Evolutionary conservation across 2,888 invertebrate genomes (phyloP), one percentile per base, ranked within the genome.

Genomic region (Drosophila mulleri): DNA sequence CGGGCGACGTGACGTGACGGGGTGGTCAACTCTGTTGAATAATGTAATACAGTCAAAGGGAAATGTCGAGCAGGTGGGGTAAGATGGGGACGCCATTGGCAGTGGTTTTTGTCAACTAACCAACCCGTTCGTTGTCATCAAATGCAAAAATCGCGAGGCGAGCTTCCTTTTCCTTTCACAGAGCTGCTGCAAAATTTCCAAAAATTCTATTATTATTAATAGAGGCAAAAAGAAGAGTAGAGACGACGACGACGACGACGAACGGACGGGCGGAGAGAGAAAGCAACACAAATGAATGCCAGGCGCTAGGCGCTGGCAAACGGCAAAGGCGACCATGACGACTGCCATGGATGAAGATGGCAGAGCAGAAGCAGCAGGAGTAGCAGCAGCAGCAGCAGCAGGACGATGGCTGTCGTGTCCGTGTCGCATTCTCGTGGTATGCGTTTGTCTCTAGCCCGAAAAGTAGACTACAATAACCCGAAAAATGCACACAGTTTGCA

Each of bases 401-500:
- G 50, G 47, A 67, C 50, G 58, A 63, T 44, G 54, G 50, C 48
- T 65, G 67, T 60, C 67, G 61, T 60, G 68, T 57, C 74, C 56
- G 42, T 32, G 42, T 56, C 20, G 56, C 56, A 41, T 47, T 48
- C 59, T 6, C 59, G 53, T 82, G 75, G 78, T 75, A 73, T 83
- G 83, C 83, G 82, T 73, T 88, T 82, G 80, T 86, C 83, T 86
- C 83, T 78, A 67, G 45, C 56, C 62, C 83, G 72, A 60, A 83
- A 70, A 76, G 75, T 68, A 62, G 80, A 82, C 77, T 83, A 85
- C 82, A 84, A 84, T 84, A 84, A 81, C 82, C 86, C 86, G 86
- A 84, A 84, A 88, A 88, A 85, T 87, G 83, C 85, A 88, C 86
- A 85, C 83, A 84, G 82, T 86, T 88, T 88, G 90, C 90, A 89